phyloP scores from a whole-genome alignment of 2,113 vertebrate species.

The Chaetura pelagica region DNA sequence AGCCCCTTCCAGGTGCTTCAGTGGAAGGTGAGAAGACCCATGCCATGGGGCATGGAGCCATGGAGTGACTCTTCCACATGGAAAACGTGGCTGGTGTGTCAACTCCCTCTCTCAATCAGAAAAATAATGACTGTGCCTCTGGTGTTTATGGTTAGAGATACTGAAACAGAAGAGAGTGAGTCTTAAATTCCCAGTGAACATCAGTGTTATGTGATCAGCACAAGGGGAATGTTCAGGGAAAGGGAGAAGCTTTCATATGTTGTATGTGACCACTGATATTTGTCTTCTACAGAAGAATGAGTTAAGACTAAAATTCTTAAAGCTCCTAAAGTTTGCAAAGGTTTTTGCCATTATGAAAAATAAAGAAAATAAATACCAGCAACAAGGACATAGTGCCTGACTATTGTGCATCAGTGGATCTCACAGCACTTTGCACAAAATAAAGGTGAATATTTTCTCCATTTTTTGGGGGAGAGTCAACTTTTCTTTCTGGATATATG shows the following conservation, averaged over 20 bases:
- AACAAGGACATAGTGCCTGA: background rate
- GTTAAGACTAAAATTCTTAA: background rate
- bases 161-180: background rate
- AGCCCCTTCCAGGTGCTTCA: background rate
- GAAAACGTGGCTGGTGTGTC: background rate
- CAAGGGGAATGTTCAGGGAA: background rate
- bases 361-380: background rate
- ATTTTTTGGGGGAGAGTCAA: background rate
- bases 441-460: background rate
- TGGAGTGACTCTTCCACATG: background rate
- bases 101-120: background rate
- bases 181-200: background rate
- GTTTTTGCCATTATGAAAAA: background rate
- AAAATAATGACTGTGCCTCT: background rate
- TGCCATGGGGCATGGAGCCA: background rate
- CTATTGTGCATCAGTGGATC: background rate
- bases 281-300: background rate
- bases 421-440: background rate
- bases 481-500: background rate
- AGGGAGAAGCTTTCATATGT: background rate
- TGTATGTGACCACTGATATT: background rate
- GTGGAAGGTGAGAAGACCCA: background rate
- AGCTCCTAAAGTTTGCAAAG: rapidly evolving
- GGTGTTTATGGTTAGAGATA: background rate
- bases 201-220: background rate